A percentile compares a stretch with the other conserved stretches of the same genome.
Evolutionary conservation across 2,113 vertebrate genomes (phyloP).

Genomic region (Delphinapterus leucas): DNA sequence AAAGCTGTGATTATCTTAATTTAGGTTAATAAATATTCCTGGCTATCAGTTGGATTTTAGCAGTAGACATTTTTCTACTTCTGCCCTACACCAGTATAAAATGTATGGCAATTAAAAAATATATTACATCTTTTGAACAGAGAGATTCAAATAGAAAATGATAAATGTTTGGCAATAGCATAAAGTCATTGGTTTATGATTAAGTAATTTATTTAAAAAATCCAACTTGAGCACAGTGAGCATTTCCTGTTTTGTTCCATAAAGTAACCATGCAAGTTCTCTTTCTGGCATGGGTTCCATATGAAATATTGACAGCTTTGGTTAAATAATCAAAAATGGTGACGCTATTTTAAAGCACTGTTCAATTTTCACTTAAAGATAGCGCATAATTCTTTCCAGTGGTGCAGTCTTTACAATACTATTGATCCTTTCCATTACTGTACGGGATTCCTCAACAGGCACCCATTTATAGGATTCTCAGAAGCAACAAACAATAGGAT

Average conservation of each 20-base stretch:
- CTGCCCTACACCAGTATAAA: constrained; percentile 52
- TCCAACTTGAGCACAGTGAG: constrained; percentile 19
- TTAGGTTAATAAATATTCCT: constrained; percentile 44
- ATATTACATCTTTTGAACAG: constrained; percentile 47
- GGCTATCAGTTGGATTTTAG: constrained; percentile 48
- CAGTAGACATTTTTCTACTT: constrained; percentile 43
- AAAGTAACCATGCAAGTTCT: constrained; percentile 60
- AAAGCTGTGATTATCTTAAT: constrained; percentile 45
- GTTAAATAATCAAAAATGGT: constrained; percentile 86
- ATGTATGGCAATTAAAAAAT: constrained; percentile 31
- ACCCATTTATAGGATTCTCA: constrained; percentile 75
- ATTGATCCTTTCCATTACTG: constrained; percentile 83
- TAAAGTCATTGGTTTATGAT: constrained; percentile 66
- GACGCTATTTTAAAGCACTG: constrained; percentile 80
- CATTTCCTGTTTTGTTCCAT: constrained; percentile 66
- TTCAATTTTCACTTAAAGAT: constrained; percentile 87
- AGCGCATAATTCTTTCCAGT: constrained; percentile 82
- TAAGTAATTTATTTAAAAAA: constrained; percentile 50
- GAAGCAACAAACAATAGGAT: constrained; percentile 80
- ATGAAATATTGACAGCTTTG: constrained; percentile 80
- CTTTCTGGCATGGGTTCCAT: constrained; percentile 65
- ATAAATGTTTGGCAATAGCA: constrained; percentile 67
- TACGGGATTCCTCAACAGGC: constrained; percentile 79
- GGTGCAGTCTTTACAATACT: constrained; percentile 79
- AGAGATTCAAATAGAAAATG: constrained; percentile 68